These are phyloP conservation scores for Rhyacichthys aspro DNA, from an alignment of 2,797 vertebrate species.

Conservation along the genomic window DNA sequence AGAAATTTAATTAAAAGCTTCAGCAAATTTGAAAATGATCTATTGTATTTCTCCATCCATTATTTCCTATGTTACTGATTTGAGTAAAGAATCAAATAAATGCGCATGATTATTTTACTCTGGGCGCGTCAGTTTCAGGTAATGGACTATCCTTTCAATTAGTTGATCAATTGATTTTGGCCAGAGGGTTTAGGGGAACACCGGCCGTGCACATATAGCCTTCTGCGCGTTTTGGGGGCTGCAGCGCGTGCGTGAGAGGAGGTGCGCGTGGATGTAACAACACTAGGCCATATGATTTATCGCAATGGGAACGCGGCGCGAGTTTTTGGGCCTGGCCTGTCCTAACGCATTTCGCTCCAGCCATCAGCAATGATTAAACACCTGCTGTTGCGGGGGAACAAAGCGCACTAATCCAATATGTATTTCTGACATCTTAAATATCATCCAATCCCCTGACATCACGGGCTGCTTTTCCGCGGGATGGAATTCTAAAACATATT, in stretches of 20 bases:
- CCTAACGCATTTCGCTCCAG: constrained; percentile 96
- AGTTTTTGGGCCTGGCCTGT: constrained; percentile 81
- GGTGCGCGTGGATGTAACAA: constrained; percentile 49
- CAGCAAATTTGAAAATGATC: no score
- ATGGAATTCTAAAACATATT: constrained; percentile 99
- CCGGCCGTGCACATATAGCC: constrained; percentile 3
- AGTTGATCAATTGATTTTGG: constrained; percentile 58
- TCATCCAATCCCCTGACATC: constrained; percentile 98
- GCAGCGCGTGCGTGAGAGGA: background rate
- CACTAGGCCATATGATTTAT: constrained; percentile 70
- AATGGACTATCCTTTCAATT: constrained; percentile 52
- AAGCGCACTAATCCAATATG: constrained; percentile 99
- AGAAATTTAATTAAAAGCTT: no score
- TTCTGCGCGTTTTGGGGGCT: constrained; percentile 14
- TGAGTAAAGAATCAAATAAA: constrained; percentile 36
- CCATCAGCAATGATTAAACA: constrained; percentile 99
- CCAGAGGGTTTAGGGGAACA: constrained; percentile 22
- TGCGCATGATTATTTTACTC: constrained; percentile 43
- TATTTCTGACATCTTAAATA: constrained; percentile 99
- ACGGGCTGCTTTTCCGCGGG: constrained; percentile 89
- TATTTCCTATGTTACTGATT: constrained; percentile 4
- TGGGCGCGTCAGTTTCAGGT: constrained; percentile 36
- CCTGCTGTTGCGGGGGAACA: constrained; percentile 97
- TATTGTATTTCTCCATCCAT: no score
- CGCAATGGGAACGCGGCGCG: constrained; percentile 58